Evolutionary conservation across 1,140 invertebrate genomes (phyloP), one percentile per base, ranked within the genome.

Genomic region (Caenorhabditis briggsae): DNA sequence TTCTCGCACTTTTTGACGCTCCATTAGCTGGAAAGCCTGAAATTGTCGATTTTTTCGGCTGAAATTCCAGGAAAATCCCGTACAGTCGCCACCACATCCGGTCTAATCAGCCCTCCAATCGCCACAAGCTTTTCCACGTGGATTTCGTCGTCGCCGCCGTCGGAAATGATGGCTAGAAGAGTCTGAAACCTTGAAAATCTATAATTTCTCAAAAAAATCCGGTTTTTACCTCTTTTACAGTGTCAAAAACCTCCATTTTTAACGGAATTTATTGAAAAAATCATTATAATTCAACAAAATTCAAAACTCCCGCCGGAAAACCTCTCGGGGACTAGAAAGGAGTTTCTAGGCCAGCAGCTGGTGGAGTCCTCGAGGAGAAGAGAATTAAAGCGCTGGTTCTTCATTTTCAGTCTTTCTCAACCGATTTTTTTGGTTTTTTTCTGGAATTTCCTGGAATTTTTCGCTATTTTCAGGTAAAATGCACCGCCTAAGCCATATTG

Each of bases 1-100:
- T 53, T 78, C 70, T 78, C 70, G 70, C n/a, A 78, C 70, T 78
- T 78, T 78, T 20, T 20, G 46, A 20, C 46, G n/a, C 41, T 78
- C 70, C 70, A 50, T 25, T 25, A 78, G 20, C 20, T 78, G 70
- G 46, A 78, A 78, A 53, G 46, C 50, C 70, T 78, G 70, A 50
- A 78, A 70, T 7, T 70, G 20, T 46, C 1, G 6, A 78, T 18
- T 18, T 78, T 20, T 6, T 50, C 14, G 16, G 12, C 23, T 8
- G 18, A 16, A 50, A 18, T 2, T 23, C 12, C 0, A 5, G 1
- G 33, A 11, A 8, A 18, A 46, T 25, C 16, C 9, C 33, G 5
- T 18, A 78, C 70, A 23, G 70, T 78, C 2, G 70, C 43, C 2
- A 53, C 70, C 2, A 23, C 46, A 11, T 78, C 70, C 8, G 43